phyloP scores from a whole-genome alignment of 2,113 vertebrate genomes.

The Onychostoma macrolepis region DNA sequence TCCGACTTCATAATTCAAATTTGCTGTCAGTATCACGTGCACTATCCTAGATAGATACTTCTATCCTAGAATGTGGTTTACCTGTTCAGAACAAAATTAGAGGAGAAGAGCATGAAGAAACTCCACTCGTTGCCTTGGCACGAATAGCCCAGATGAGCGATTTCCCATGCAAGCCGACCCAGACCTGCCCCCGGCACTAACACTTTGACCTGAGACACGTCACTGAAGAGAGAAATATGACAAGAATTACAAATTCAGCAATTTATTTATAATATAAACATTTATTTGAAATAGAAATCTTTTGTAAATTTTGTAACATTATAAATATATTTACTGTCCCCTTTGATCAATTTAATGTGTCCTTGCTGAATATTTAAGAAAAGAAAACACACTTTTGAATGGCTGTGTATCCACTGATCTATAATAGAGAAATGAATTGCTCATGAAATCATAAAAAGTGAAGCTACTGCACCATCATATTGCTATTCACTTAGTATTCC shows the following conservation, averaged over 20 bases:
- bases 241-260: no score
- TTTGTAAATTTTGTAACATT: no score
- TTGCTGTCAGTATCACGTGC: neutral
- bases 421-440: no score
- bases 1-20: neutral
- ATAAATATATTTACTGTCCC: no score
- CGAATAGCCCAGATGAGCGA: slow-evolving; percentile 91
- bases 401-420: no score
- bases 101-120: slow-evolving; percentile 99
- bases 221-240: slow-evolving; percentile 78
- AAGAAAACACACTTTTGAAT: no score
- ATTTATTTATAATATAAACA: no score
- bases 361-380: no score
- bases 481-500: neutral
- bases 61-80: slow-evolving; percentile 66
- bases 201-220: slow-evolving; percentile 93
- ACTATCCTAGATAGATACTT: neutral
- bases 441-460: no score
- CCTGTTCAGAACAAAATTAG: slow-evolving; percentile 99
- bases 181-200: slow-evolving; percentile 97
- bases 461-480: neutral
- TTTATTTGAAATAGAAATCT: no score
- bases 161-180: slow-evolving; percentile 97
- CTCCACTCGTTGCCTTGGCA: slow-evolving; percentile 99
- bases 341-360: no score